Evolutionary conservation across 2,888 invertebrate genomes (phyloP).

Genomic region (Agrotis segetum): DNA sequence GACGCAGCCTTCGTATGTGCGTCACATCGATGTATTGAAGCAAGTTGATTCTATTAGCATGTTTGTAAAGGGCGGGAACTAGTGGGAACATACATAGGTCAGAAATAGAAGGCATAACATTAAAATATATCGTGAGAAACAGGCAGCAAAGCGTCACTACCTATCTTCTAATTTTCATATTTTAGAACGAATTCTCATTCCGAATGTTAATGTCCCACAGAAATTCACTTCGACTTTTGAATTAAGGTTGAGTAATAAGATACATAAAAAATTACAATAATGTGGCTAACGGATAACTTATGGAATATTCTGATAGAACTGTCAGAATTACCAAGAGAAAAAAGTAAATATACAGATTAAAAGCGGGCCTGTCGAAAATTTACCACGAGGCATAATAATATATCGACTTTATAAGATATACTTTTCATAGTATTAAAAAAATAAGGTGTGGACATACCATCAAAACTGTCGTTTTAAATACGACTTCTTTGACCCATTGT

Average conservation of each 20-base stretch:
- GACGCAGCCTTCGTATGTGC: constrained; percentile 56
- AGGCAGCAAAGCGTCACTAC: constrained; percentile 24
- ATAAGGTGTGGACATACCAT: constrained; percentile 10
- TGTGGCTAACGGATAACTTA: constrained; percentile 42
- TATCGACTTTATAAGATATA: constrained; percentile 23
- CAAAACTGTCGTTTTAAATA: constrained; percentile 21
- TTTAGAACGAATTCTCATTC: constrained; percentile 51
- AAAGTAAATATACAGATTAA: constrained; percentile 51
- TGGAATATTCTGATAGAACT: constrained; percentile 43
- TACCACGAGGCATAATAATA: constrained; percentile 23
- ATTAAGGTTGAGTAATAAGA: constrained; percentile 46
- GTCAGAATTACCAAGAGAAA: constrained; percentile 39
- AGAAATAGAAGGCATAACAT: constrained; percentile 14
- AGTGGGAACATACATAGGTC: not conserved
- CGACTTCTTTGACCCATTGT: constrained; percentile 7
- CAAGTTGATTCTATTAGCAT: constrained; percentile 64
- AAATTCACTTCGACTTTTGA: constrained; percentile 45
- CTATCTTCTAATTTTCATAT: constrained; percentile 58
- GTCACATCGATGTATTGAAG: constrained; percentile 56
- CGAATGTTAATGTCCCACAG: constrained; percentile 30
- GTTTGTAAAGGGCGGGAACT: constrained; percentile 46
- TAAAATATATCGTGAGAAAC: constrained; percentile 60
- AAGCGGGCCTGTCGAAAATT: constrained; percentile 46
- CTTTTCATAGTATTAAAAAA: constrained; percentile 8
- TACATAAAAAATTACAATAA: constrained; percentile 55